Base-by-base conservation (phyloP, 2,113 vertebrate genomes). In the Ammodramus savannarum region DNA sequence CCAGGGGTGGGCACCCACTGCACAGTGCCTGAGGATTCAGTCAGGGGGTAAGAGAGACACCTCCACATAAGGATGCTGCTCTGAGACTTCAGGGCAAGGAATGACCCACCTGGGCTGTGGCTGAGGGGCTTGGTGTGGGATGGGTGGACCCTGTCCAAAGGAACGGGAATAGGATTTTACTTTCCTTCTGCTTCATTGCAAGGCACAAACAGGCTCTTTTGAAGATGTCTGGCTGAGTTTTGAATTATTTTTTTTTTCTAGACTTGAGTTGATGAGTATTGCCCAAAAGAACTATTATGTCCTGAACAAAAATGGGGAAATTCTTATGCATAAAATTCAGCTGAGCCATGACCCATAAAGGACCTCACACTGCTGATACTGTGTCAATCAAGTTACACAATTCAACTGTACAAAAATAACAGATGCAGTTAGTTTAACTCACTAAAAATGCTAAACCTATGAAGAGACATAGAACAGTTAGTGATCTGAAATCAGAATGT, bases 31-130 rank as follows among this genome's bases (percentile, higher is more conserved):
- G 8, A n/a, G 52, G 19, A 16, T 55, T 43, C 54, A 38, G 29
- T 22, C 31, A 10, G 65, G 32, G 20, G 0, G 2, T 5, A 0
- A 18, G 43, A 11, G 34, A 69, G 32, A 18, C 2, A 1, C 44
- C 11, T 41, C 29, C 25, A 38, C 1, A 1, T 5, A 7, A 6
- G 20, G 16, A 18, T 32, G 27, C 26, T 63, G 48, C 27, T 10
- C 48, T 26, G 34, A 61, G 38, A 26, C 38, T 21, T 2, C 21
- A n/a, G 46, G 36, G 16, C 29, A 46, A 57, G 46, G 46, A 85
- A 16, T 27, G 8, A 27, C 13, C 15, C 41, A 16, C 4, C 19
- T 0, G 5, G 32, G 18, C 68, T 46, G 31, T 17, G 20, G 22
- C 39, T 27, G 29, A 57, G 29, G 34, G 51, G 46, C 49, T 31